These are phyloP conservation scores for Galemys pyrenaicus DNA, from an alignment of 2,113 vertebrate species.

Conservation along the genomic window DNA sequence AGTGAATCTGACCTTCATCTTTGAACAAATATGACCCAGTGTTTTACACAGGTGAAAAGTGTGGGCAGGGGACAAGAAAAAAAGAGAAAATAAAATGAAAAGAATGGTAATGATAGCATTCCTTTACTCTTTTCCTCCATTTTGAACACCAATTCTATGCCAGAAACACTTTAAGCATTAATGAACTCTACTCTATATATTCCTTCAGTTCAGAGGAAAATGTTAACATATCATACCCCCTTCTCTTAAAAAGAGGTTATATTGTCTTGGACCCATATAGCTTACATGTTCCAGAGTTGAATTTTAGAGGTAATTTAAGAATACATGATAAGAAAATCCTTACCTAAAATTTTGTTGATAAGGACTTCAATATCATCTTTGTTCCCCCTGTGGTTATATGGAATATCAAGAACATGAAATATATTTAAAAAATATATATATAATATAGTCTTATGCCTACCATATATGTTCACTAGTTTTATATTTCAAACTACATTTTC, in stretches of 20 bases:
- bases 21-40: not conserved
- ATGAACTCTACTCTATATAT: not conserved
- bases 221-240: not conserved
- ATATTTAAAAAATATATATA: slow-evolving; percentile 14
- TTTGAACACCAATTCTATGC: not conserved
- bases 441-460: not conserved
- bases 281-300: not conserved
- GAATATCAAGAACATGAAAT: not conserved
- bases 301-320: not conserved
- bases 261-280: not conserved
- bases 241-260: not conserved
- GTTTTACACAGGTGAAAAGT: not conserved
- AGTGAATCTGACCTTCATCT: not conserved
- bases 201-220: not conserved
- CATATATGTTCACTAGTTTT: slow-evolving; percentile 53
- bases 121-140: not conserved
- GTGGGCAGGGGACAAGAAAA: not conserved
- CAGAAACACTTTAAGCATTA: not conserved
- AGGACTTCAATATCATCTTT: not conserved
- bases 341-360: slow-evolving; percentile 7
- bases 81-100: not conserved
- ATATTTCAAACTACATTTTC: slow-evolving; percentile 43
- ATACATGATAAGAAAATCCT: not conserved
- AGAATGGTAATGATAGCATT: not conserved
- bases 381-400: not conserved